Percentiles rank a stretch among this genome's conserved stretches.
Conservation (phyloP, 2,113 vertebrate species). For the Balaenoptera acutorostrata region DNA sequence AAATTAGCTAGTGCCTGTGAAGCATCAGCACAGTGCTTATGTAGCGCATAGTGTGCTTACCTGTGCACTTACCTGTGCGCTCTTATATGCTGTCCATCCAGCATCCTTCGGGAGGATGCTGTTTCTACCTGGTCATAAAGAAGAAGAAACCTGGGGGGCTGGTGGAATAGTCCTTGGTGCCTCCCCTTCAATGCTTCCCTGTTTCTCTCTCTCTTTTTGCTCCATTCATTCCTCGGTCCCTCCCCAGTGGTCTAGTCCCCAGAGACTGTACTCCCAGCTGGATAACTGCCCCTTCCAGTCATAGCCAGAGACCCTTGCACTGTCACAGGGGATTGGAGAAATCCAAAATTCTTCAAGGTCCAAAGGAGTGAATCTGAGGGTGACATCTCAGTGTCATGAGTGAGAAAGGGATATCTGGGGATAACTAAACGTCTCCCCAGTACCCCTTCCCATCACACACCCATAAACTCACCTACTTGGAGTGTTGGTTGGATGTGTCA, state of each 20-base stretch:
- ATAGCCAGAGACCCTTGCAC: neutral
- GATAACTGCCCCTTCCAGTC: neutral
- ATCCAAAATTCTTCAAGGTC: neutral
- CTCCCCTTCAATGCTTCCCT: neutral
- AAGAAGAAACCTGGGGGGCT: neutral
- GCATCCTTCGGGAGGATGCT: neutral
- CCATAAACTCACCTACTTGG: neutral
- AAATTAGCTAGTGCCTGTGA: neutral
- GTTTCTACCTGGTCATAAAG: neutral
- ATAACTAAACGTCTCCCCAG: neutral
- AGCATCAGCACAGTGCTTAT: neutral
- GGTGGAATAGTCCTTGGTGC: neutral
- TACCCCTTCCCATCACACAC: fast-evolving
- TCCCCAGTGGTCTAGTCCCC: neutral
- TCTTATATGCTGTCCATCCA: neutral
- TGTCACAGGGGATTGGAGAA: neutral
- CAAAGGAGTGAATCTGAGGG: neutral
- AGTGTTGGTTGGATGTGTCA: neutral
- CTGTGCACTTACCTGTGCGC: neutral
- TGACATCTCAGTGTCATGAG: neutral
- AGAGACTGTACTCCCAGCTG: neutral
- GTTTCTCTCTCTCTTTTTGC: neutral
- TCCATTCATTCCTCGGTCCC: neutral
- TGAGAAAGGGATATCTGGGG: neutral
- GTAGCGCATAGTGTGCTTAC: neutral